phyloP scores from a whole-genome alignment of 2,797 vertebrate species.

The Oceanodroma leucorhoa region DNA sequence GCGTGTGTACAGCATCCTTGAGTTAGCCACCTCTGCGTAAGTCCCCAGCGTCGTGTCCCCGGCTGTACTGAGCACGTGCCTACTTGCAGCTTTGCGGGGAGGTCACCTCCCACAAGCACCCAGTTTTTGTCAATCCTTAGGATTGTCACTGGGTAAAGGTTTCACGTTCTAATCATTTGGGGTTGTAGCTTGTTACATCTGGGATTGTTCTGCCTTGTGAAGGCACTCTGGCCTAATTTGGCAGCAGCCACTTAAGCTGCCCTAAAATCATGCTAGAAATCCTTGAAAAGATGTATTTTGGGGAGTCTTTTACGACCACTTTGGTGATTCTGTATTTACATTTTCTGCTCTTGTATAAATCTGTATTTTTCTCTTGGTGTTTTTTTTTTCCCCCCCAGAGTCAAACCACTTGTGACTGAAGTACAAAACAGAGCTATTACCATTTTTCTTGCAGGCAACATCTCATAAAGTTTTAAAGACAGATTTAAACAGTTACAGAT shows the following conservation, averaged over 20 bases:
- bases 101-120: neutral
- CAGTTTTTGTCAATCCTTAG: neutral
- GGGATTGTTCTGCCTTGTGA: neutral
- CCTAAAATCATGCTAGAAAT: neutral
- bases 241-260: neutral
- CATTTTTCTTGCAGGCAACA: constrained; percentile 11
- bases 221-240: neutral
- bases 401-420: neutral
- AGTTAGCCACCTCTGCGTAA: neutral
- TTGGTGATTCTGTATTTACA: neutral
- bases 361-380: neutral
- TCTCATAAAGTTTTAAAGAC: constrained; percentile 20
- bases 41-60: neutral
- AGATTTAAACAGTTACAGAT: constrained; percentile 19
- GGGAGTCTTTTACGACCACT: neutral
- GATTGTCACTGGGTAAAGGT: neutral
- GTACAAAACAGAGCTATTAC: neutral
- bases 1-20: neutral
- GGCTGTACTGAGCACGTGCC: neutral
- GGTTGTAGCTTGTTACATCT: neutral
- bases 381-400: neutral
- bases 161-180: neutral
- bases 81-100: neutral
- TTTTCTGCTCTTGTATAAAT: neutral
- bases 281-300: neutral